These are phyloP conservation scores for Euthynnus affinis DNA, from an alignment of 2,797 vertebrate genomes.

Conservation along the genomic window DNA sequence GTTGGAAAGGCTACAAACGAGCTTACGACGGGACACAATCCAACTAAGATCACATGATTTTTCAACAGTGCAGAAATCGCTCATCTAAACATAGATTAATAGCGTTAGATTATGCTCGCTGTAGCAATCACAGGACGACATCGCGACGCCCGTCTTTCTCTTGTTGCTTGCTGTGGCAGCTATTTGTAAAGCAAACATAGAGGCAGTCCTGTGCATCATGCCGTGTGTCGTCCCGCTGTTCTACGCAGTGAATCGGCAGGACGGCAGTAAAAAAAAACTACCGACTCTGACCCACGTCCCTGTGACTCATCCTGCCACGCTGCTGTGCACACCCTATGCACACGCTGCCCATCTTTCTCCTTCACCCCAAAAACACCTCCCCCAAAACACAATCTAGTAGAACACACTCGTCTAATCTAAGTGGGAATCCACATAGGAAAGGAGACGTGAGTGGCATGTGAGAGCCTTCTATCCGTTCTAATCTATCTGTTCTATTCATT, in stretches of 20 bases:
- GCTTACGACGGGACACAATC: constrained; percentile 9
- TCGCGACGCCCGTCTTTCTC: background rate
- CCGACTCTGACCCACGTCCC: constrained; percentile 73
- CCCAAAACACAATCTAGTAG: constrained; percentile 7
- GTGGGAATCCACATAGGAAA: too few relatives aligned
- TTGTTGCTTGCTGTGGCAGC: constrained; percentile 2
- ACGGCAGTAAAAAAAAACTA: constrained; percentile 31
- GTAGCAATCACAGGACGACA: background rate
- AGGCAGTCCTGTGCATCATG: constrained; percentile 6
- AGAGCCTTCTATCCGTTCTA: too few relatives aligned
- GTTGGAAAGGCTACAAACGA: constrained; percentile 4
- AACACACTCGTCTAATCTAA: constrained; percentile 21
- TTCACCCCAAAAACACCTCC: constrained; percentile 17
- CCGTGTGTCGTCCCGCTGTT: constrained; percentile 24
- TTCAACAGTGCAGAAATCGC: background rate
- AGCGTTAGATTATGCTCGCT: background rate
- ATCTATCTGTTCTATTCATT: too few relatives aligned
- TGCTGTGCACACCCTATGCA: constrained; percentile 18
- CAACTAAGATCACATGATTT: constrained; percentile 10
- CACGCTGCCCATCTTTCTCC: background rate
- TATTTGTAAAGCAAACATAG: constrained; percentile 29
- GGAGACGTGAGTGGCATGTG: too few relatives aligned
- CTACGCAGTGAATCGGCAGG: constrained; percentile 44
- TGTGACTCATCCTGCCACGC: constrained; percentile 43
- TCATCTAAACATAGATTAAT: background rate